Evolutionary conservation across 2,888 invertebrate genomes (phyloP).

Genomic region (Mactromeris polynyma): DNA sequence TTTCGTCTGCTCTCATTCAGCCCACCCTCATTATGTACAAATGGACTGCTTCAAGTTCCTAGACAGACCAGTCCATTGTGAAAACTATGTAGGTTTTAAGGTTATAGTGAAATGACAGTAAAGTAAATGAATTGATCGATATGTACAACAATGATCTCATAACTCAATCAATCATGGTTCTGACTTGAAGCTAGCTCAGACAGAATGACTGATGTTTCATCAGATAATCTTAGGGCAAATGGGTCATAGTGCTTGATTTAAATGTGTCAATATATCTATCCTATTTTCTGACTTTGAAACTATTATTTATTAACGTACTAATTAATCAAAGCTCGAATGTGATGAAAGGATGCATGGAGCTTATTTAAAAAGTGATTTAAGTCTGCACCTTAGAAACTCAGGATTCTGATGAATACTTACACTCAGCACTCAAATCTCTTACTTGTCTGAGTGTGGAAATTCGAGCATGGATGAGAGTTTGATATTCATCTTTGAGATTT

Average conservation of each 20-base stretch:
- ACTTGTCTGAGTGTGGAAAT: no score
- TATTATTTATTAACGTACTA: no score
- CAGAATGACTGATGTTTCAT: neutral
- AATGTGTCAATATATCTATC: neutral
- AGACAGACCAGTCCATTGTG: neutral
- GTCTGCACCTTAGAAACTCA: no score
- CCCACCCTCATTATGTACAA: neutral
- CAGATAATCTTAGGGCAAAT: neutral
- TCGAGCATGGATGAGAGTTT: no score
- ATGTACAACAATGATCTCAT: neutral
- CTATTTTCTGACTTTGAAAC: no score
- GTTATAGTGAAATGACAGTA: neutral
- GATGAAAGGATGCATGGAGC: no score
- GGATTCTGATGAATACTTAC: no score
- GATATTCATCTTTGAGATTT: no score
- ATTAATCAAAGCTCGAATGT: no score
- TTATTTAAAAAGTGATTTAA: no score
- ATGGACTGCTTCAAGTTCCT: neutral
- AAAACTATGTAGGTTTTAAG: neutral
- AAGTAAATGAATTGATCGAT: constrained; percentile 4
- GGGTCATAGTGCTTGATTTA: neutral
- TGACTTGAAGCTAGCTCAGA: neutral
- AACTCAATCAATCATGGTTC: neutral
- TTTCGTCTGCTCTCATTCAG: neutral
- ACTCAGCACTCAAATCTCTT: no score